A percentile compares a stretch with the other conserved stretches of the same genome.
phyloP scores from a whole-genome alignment of 2,113 vertebrate species.

The Hemibagrus wyckioides region DNA sequence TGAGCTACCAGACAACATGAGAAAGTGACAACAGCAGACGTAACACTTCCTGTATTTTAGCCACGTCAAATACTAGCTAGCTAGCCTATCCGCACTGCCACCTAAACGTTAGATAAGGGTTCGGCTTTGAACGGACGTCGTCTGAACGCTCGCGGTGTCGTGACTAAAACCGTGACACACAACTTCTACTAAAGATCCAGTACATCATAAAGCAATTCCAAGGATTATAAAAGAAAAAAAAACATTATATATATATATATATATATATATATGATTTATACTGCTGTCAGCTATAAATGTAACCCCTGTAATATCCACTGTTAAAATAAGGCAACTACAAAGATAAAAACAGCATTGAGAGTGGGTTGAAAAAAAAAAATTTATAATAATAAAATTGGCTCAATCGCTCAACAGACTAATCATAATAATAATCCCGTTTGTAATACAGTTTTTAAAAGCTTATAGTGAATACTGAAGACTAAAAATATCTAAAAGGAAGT shows the following conservation, averaged over 20 bases:
- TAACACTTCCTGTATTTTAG: neutral
- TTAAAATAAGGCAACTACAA: conserved; percentile 47
- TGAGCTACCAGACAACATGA: neutral
- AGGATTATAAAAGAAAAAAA: conserved; percentile 7
- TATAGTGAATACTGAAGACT: conserved; percentile 10
- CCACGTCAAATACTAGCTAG: neutral
- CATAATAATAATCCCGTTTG: conserved; percentile 23
- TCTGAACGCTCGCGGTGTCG: neutral
- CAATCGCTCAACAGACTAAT: conserved; percentile 1
- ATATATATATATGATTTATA: neutral
- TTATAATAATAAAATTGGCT: conserved; percentile 17
- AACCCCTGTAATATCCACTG: conserved; percentile 19
- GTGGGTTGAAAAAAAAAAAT: neutral
- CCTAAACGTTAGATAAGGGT: neutral
- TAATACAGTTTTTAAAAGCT: conserved; percentile 26
- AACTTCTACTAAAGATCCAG: neutral
- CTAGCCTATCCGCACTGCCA: neutral
- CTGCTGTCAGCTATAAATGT: neutral
- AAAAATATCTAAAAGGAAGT: neutral
- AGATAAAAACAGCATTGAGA: conserved; percentile 24
- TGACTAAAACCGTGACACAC: conserved; percentile 15
- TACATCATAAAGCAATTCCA: conserved; percentile 16
- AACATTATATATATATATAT: too few species aligned
- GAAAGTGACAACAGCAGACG: neutral
- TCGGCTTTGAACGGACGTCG: neutral